Evolutionary conservation across 2,113 vertebrate genomes (phyloP), one percentile per base, ranked within the genome.

Genomic region (Ophiodon elongatus): DNA sequence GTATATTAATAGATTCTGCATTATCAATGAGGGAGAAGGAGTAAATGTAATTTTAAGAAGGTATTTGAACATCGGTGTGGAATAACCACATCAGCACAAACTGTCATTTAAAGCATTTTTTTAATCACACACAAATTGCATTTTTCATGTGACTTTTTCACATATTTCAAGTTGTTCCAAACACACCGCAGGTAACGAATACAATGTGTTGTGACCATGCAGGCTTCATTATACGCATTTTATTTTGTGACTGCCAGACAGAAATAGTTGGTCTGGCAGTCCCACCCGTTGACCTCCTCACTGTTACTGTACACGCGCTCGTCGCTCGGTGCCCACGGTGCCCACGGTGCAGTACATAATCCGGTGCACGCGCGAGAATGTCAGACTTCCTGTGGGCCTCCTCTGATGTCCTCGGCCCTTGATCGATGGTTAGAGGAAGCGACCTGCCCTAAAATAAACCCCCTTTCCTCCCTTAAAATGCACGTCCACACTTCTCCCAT

Each of bases 391-490:
- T 84, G 85, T n/a, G 23, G 70, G 71, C 35, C 75, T 76, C 79
- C 83, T 90, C 90, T 83, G 57, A 88, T 90, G 86, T 91, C 90
- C 83, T 80, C 29, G 56, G 72, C 79, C 77, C 75, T 83, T 88
- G 88, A 92, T 91, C 73, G 83, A 92, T 91, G 90, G 79, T 73
- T 3, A 33, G 68, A 84, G 82, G 84, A 92, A 85, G 80, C 73
- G 39, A 77, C 88, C 76, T 43, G 78, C 82, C 66, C 80, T 76
- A 87, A 92, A 91, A 92, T 71, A 90, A 85, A 82, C 2, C 9
- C 54, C 73, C 27, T 37, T 69, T 83, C 80, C 80, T 87, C 68
- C 59, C 87, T 93, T 91, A 86, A 90, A 91, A 93, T 92, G 91
- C 89, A 84, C 75, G 21, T 88, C 77, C 88, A 85, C 88, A 82